Evolutionary conservation across 2,113 vertebrate genomes (phyloP), one percentile per base, ranked within the genome.

Genomic region (Anarhynchus alexandrinus): DNA sequence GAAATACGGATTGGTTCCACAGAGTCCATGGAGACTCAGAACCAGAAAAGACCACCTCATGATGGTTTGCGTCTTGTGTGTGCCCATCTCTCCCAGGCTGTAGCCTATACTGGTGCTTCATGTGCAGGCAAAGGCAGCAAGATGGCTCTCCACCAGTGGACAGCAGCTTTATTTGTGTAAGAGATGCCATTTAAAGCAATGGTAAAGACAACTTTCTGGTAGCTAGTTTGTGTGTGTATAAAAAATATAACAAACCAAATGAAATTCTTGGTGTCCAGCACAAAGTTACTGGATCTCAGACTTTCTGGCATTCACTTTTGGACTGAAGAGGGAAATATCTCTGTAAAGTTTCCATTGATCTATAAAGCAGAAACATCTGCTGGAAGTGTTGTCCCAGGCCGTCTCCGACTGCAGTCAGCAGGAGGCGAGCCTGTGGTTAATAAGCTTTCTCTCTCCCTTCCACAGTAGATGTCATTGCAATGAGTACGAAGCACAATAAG

Each of bases 301-400:
- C 51, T 85, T 55, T 52, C 43, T 94, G 65, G 91, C 83, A 91
- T 95, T 96, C 71, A 6, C 34, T 94, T 96, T 96, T 96, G 79
- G 82, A 78, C 70, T n/a, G 45, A 77, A 82, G 92, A 77, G 42
- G 29, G 70, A 95, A 96, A 92, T 92, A 97, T 95, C 88, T 95
- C 82, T 84, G 82, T 62, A 88, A 94, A 87, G 40, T 96, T 97
- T 94, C 94, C 84, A 91, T 95, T 90, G 86, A 90, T 95, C 71
- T 93, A 71, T 90, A 97, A 97, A 97, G 73, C 90, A 97, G 96
- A 98, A 96, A 89, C 87, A 90, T 95, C 94, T 94, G 91, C 82
- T 80, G 55, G 15, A 95, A 96, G 62, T 84, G 88, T 42, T 93
- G 86, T 96, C 90, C 51, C 25, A 82, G 82, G 93, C 88, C 17